Conservation (phyloP, 2,113 vertebrate species). For the Poecilia latipinna region DNA sequence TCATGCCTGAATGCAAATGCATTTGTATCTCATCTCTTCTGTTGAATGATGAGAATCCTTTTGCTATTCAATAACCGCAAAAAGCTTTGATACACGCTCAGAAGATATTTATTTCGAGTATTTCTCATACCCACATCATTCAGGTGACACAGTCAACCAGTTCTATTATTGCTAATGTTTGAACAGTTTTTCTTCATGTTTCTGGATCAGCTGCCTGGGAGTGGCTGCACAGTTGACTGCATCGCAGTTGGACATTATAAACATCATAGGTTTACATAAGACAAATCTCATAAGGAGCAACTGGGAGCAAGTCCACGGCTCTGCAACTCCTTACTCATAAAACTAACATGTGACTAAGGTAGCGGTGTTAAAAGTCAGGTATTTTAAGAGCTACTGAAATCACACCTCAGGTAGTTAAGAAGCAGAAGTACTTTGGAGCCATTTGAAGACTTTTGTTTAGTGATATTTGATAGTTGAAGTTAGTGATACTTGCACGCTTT, state of each 20-base stretch:
- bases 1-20: not conserved
- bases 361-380: conserved; percentile 8
- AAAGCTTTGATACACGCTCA: not conserved
- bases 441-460: not conserved
- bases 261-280: conserved; percentile 43
- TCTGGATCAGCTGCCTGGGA: conserved; percentile 53
- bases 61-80: conserved; percentile 17
- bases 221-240: conserved; percentile 30
- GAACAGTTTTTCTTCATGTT: conserved; percentile 32
- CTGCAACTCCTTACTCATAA: conserved; percentile 16
- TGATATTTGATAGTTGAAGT: not conserved
- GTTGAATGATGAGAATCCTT: conserved; percentile 10
- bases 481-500: not conserved
- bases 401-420: not conserved
- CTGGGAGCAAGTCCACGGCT: conserved; percentile 9
- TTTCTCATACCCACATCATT: not conserved
- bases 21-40: not conserved
- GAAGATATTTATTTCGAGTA: conserved; percentile 15
- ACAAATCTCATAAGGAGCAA: conserved; percentile 14
- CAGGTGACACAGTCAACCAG: not conserved
- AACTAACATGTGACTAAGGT: conserved; percentile 4
- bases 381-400: conserved; percentile 13
- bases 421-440: not conserved
- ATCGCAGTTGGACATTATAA: conserved; percentile 25
- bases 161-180: not conserved